Conservation (phyloP, 2,888 invertebrate species). For the Heliconius erato region DNA sequence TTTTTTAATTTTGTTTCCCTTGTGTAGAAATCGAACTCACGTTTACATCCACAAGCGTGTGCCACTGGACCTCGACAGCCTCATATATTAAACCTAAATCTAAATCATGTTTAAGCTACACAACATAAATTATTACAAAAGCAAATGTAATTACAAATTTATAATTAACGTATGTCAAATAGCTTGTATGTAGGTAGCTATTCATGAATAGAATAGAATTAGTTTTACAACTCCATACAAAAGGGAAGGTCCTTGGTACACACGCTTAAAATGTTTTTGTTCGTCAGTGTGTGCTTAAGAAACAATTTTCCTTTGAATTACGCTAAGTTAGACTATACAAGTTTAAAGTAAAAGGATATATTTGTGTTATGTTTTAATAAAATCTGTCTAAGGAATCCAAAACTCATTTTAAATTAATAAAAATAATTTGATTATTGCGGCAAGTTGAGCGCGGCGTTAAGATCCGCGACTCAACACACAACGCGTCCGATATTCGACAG, state of each 20-base stretch:
- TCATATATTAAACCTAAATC: neutral
- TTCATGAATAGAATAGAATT: conserved; percentile 28
- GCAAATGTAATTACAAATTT: conserved; percentile 31
- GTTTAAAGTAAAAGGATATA: neutral
- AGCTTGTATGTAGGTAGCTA: conserved; percentile 10
- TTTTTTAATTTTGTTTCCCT: no score
- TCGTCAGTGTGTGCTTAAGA: conserved; percentile 29
- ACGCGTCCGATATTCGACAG: neutral
- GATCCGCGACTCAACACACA: neutral
- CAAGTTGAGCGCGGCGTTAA: neutral
- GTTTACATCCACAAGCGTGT: neutral
- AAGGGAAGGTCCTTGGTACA: conserved; percentile 25
- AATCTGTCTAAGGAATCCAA: neutral
- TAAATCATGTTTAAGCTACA: neutral
- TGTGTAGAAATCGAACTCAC: neutral
- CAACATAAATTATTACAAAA: conserved; percentile 12
- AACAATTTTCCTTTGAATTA: conserved; percentile 34
- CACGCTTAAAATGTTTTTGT: conserved; percentile 35
- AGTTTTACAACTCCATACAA: conserved; percentile 35
- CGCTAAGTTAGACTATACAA: neutral
- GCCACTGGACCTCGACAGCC: neutral
- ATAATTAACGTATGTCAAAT: conserved; percentile 36
- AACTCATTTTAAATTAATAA: neutral
- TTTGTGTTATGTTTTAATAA: neutral
- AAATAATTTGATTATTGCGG: neutral